Percentiles rank a stretch among this genome's conserved stretches.
Conservation (phyloP, 2,113 vertebrate species). For the Calidris pugnax region DNA sequence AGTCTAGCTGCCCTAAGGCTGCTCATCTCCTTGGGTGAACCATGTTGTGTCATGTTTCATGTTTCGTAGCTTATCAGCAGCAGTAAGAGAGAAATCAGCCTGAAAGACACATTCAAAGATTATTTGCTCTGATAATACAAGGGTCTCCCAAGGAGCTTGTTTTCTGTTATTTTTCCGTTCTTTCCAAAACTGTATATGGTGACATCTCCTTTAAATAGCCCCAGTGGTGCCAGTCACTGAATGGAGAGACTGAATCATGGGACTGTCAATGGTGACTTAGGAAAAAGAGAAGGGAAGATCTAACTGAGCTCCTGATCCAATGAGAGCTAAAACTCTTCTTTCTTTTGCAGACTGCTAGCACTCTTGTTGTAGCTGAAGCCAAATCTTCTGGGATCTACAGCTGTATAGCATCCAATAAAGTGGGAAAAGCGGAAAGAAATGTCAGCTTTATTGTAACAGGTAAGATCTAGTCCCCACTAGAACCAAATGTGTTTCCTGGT, state of each 20-base stretch:
- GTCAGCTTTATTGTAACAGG: slow-evolving; percentile 91
- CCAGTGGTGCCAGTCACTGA: background rate
- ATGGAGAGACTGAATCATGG: background rate
- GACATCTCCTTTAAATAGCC: background rate
- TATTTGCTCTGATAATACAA: slow-evolving; percentile 29
- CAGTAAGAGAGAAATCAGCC: slow-evolving; percentile 34
- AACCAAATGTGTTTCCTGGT: background rate
- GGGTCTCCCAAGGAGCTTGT: slow-evolving; percentile 44
- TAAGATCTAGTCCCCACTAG: slow-evolving; percentile 58
- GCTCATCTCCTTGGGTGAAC: background rate
- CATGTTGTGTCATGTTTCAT: background rate
- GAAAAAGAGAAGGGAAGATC: background rate
- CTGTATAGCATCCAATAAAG: slow-evolving; percentile 88
- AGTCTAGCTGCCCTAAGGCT: background rate
- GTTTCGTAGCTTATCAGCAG: slow-evolving; percentile 11
- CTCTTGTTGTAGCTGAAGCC: slow-evolving; percentile 86
- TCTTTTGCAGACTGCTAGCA: slow-evolving; percentile 85
- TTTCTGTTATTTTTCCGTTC: slow-evolving; percentile 71
- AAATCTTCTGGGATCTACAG: slow-evolving; percentile 88
- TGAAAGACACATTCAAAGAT: background rate
- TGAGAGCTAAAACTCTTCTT: slow-evolving; percentile 27
- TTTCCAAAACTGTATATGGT: background rate
- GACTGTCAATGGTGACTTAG: background rate
- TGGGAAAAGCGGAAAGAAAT: slow-evolving; percentile 83
- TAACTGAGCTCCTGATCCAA: background rate